phyloP scores from a whole-genome alignment of 1,140 invertebrate genomes.

The Drosophila ficusphila region DNA sequence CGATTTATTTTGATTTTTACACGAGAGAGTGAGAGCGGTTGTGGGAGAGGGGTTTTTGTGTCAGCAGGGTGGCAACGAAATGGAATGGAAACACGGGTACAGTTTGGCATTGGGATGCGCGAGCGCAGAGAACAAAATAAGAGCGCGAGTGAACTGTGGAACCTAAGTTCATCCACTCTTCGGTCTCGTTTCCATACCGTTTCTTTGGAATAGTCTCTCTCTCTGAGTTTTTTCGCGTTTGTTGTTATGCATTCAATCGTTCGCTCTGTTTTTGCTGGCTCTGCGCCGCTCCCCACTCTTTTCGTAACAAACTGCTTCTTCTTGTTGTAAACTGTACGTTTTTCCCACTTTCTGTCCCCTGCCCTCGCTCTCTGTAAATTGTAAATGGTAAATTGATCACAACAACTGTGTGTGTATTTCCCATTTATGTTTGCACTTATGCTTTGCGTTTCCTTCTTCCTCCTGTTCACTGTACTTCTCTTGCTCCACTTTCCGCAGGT shows the following conservation, averaged over 20 bases:
- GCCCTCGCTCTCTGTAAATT: conserved; percentile 34
- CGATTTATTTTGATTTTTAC: conserved; percentile 80
- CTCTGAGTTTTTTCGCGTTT: conserved; percentile 56
- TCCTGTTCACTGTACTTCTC: background rate
- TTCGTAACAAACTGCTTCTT: conserved; percentile 81
- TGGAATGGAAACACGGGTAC: conserved; percentile 63
- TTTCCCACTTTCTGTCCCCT: conserved; percentile 19
- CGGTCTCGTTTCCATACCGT: conserved; percentile 15
- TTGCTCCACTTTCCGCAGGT: conserved; percentile 22
- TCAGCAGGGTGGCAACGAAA: conserved; percentile 55
- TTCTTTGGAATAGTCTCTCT: conserved; percentile 23
- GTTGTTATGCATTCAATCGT: conserved; percentile 63
- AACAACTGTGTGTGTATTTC: conserved; percentile 36
- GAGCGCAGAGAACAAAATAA: conserved; percentile 45
- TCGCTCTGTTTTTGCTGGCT: conserved; percentile 68
- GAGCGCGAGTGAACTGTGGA: conserved; percentile 69
- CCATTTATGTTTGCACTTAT: conserved; percentile 48
- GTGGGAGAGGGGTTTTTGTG: conserved; percentile 55
- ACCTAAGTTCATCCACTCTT: conserved; percentile 56
- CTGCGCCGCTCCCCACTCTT: conserved; percentile 73
- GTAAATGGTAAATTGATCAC: conserved; percentile 46
- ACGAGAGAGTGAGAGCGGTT: conserved; percentile 6
- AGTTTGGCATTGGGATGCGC: conserved; percentile 70
- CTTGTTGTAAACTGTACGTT: conserved; percentile 56
- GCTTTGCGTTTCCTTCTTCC: conserved; percentile 20